Conservation (phyloP, 2,797 vertebrate genomes). For the Coreius guichenoti region DNA sequence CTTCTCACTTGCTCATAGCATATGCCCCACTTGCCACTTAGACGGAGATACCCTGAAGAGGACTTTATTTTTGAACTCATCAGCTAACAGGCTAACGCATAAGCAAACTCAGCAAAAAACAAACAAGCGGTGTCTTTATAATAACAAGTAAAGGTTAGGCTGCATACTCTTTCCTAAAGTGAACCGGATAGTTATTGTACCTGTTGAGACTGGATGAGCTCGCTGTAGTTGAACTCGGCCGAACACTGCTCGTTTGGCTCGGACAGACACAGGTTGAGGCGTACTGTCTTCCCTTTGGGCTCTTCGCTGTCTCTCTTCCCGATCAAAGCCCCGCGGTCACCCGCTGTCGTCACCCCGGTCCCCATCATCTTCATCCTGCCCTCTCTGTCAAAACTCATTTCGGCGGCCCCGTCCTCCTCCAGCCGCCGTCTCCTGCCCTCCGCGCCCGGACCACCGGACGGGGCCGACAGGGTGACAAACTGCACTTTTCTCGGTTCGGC, state of each 20-base stretch:
- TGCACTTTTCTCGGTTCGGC: conserved; percentile 95
- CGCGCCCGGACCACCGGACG: conserved; percentile 77
- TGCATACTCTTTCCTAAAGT: background rate
- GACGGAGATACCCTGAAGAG: background rate
- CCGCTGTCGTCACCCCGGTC: conserved; percentile 76
- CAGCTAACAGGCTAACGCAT: conserved; percentile 39
- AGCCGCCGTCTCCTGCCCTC: conserved; percentile 85
- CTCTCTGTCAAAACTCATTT: conserved; percentile 73
- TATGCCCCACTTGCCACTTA: background rate
- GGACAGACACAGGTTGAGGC: conserved; percentile 88
- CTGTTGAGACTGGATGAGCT: conserved; percentile 86
- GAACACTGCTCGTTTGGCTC: conserved; percentile 92
- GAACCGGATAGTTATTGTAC: conserved; percentile 38
- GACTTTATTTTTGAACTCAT: conserved; percentile 8
- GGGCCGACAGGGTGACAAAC: conserved; percentile 91
- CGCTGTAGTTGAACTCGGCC: conserved; percentile 94
- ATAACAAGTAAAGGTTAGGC: background rate
- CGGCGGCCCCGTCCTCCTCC: conserved; percentile 84
- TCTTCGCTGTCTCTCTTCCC: conserved; percentile 76
- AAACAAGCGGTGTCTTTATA: background rate
- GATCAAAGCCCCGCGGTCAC: conserved; percentile 72
- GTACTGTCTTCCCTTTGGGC: conserved; percentile 84
- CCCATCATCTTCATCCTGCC: conserved; percentile 81
- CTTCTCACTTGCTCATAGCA: background rate
- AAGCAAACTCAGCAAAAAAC: conserved; percentile 50